Evolutionary conservation across 2,113 vertebrate genomes (phyloP).

Genomic region (Engystomops pustulosus): DNA sequence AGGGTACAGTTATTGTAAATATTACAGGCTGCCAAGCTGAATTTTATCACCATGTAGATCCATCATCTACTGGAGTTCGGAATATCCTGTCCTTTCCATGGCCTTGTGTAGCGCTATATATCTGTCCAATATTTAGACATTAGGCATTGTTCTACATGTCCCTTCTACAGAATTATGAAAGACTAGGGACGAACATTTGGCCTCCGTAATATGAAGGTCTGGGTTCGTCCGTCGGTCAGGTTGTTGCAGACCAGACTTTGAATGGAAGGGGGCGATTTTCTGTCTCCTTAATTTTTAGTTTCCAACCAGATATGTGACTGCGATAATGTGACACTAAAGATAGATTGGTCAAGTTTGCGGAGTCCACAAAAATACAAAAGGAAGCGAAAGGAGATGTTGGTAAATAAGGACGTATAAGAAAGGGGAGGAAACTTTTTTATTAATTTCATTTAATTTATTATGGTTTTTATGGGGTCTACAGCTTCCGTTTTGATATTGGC

Average conservation of each 20-base stretch:
- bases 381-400: not conserved
- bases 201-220: not conserved
- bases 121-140: constrained; percentile 18
- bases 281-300: not conserved
- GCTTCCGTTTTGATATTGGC: too few relatives aligned
- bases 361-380: not conserved
- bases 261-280: not conserved
- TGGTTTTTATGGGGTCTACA: too few relatives aligned
- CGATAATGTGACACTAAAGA: not conserved
- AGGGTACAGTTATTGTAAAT: constrained; percentile 27
- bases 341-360: not conserved
- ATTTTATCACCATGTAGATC: constrained; percentile 3
- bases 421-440: not conserved
- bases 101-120: constrained; percentile 1
- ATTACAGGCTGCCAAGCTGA: not conserved
- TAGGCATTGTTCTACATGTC: not conserved
- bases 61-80: not conserved
- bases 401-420: not conserved
- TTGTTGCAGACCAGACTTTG: not conserved
- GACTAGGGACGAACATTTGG: constrained; percentile 15
- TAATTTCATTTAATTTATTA: not conserved
- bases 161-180: constrained; percentile 3
- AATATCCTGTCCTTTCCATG: constrained; percentile 20
- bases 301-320: not conserved
- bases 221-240: constrained; percentile 28